Percentiles rank a stretch among this genome's conserved stretches.
phyloP scores from a whole-genome alignment of 1,140 invertebrate genomes.

The Drosophila arizonae region DNA sequence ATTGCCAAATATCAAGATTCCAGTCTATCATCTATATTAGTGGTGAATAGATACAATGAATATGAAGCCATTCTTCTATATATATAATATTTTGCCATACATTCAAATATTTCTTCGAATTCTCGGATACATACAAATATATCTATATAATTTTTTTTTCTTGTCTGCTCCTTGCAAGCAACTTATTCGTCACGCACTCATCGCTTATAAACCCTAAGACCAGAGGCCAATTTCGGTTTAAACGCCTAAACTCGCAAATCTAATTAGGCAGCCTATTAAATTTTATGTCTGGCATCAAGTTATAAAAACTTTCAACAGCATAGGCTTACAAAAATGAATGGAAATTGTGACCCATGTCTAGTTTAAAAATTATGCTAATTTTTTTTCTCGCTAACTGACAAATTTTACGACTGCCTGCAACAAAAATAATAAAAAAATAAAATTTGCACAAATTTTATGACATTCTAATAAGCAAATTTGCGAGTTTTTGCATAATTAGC shows the following conservation, averaged over 20 bases:
- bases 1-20: no score
- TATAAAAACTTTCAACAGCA: conserved; percentile 35
- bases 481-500: conserved; percentile 74
- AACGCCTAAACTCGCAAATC: conserved; percentile 4
- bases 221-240: conserved; percentile 4
- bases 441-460: conserved; percentile 67
- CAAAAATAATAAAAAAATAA: conserved; percentile 4
- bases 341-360: conserved; percentile 25
- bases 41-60: no score
- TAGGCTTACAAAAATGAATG: conserved; percentile 14
- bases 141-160: background rate
- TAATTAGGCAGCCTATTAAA: conserved; percentile 36
- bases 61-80: no score
- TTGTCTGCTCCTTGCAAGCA: background rate
- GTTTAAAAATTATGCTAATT: conserved; percentile 47
- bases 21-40: no score
- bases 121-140: no score
- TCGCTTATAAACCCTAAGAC: background rate
- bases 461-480: conserved; percentile 78
- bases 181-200: background rate
- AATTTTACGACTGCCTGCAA: conserved; percentile 61
- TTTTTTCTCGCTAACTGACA: conserved; percentile 9
- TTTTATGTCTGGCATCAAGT: conserved; percentile 40
- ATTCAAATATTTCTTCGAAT: no score
- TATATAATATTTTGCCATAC: no score